Evolutionary conservation across 2,888 invertebrate genomes (phyloP).

Genomic region (Drosophila anceps): DNA sequence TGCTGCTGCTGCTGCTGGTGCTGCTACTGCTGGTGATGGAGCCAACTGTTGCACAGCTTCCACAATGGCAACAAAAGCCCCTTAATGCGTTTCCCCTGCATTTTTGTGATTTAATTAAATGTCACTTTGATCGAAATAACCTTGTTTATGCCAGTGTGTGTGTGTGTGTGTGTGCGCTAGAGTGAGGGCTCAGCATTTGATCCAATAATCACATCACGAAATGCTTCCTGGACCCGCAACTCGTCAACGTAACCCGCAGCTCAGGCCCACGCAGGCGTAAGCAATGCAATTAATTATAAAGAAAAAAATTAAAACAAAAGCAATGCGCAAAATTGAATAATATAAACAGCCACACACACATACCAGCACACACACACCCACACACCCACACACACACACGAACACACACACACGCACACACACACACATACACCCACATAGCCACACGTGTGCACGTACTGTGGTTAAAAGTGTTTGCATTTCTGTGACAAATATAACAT

Average conservation of each 20-base stretch:
- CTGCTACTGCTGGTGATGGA: not conserved
- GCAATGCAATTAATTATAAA: slow-evolving; percentile 80
- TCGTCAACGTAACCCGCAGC: slow-evolving; percentile 48
- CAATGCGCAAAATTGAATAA: slow-evolving; percentile 72
- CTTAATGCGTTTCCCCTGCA: slow-evolving; percentile 43
- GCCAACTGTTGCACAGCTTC: slow-evolving; percentile 53
- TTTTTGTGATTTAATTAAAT: slow-evolving; percentile 73
- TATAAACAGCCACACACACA: slow-evolving; percentile 29
- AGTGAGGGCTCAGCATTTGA: slow-evolving; percentile 56
- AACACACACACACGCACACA: slow-evolving; percentile 1
- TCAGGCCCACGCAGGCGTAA: slow-evolving; percentile 65
- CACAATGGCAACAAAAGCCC: slow-evolving; percentile 15
- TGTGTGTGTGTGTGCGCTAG: slow-evolving; percentile 10
- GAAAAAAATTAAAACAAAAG: slow-evolving; percentile 76
- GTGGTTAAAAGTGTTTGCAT: slow-evolving; percentile 8
- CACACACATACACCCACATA: not conserved
- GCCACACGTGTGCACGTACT: slow-evolving; percentile 1
- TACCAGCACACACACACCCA: not conserved
- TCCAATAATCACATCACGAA: slow-evolving; percentile 68
- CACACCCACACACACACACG: not conserved
- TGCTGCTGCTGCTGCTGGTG: not conserved
- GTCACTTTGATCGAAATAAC: slow-evolving; percentile 74
- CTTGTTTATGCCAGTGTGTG: slow-evolving; percentile 51
- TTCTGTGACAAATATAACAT: slow-evolving; percentile 4
- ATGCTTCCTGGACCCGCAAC: slow-evolving; percentile 29